These are phyloP conservation scores for Stenchaetothrips biformis DNA, from an alignment of 2,888 invertebrate genomes.

Conservation along the genomic window DNA sequence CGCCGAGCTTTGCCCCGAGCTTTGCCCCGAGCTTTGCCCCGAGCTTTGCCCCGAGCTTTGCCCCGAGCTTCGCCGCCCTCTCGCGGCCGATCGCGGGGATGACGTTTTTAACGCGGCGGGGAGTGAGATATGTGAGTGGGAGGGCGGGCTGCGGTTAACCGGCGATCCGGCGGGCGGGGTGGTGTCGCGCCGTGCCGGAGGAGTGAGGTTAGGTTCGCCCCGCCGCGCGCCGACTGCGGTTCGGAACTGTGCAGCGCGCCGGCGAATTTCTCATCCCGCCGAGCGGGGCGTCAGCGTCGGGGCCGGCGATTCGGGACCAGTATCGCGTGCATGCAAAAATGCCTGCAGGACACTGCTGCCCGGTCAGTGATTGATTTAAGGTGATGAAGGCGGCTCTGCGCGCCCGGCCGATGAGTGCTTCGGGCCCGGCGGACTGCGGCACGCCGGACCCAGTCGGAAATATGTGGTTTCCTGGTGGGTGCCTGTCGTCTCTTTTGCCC, in stretches of 20 bases:
- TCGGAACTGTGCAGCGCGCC: too few relatives aligned
- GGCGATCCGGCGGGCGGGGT: neutral
- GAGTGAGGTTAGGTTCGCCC: too few relatives aligned
- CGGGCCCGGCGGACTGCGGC: neutral
- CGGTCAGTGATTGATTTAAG: neutral
- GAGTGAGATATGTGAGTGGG: neutral
- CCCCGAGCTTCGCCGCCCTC: too few relatives aligned
- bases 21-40: neutral
- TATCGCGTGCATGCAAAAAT: too few relatives aligned
- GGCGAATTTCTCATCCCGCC: too few relatives aligned
- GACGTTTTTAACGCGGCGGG: neutral
- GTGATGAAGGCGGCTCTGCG: neutral
- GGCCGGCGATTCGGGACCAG: too few relatives aligned
- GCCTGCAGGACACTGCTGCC: neutral
- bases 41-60: neutral
- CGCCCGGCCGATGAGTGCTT: neutral
- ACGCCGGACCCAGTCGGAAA: neutral
- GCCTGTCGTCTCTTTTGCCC: neutral
- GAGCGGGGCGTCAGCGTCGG: too few relatives aligned
- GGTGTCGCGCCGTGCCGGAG: neutral
- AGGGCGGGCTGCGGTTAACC: neutral
- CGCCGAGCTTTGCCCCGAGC: neutral
- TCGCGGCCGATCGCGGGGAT: neutral
- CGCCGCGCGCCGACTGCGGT: too few relatives aligned
- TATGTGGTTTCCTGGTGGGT: conserved; percentile 1